Conservation (phyloP, 2,113 vertebrate genomes). For the Meleagris gallopavo region DNA sequence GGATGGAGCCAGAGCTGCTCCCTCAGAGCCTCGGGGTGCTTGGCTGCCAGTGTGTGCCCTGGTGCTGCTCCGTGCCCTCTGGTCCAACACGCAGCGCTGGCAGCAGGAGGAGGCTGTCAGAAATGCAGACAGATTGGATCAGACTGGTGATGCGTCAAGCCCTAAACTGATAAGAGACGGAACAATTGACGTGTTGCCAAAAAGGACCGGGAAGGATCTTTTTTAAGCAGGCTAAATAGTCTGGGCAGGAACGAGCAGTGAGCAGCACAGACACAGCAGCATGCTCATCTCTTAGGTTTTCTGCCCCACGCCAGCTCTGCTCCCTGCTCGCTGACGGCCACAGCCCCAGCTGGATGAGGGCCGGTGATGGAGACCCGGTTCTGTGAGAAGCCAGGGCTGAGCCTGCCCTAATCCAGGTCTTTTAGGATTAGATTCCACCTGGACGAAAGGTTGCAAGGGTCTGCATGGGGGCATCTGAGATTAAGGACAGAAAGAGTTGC, state of each 20-base stretch:
- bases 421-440: not conserved
- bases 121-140: not conserved
- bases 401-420: not conserved
- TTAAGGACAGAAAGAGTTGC: not conserved
- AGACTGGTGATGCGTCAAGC: not conserved
- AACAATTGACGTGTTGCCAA: not conserved
- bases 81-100: fast-evolving
- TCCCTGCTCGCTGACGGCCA: not conserved
- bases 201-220: not conserved
- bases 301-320: not conserved
- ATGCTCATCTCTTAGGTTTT: not conserved
- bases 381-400: not conserved
- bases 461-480: not conserved
- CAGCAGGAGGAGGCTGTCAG: not conserved
- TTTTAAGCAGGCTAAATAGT: constrained; percentile 39
- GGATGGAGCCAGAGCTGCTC: not conserved
- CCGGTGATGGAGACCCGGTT: fast-evolving
- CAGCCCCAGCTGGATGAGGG: not conserved
- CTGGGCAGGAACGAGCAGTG: not conserved
- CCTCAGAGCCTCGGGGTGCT: not conserved
- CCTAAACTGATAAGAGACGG: not conserved
- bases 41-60: not conserved
- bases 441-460: not conserved
- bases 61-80: not conserved
- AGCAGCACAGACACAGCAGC: not conserved